phyloP scores from a whole-genome alignment of 2,113 vertebrate genomes.

The Phaetusa simplex region DNA sequence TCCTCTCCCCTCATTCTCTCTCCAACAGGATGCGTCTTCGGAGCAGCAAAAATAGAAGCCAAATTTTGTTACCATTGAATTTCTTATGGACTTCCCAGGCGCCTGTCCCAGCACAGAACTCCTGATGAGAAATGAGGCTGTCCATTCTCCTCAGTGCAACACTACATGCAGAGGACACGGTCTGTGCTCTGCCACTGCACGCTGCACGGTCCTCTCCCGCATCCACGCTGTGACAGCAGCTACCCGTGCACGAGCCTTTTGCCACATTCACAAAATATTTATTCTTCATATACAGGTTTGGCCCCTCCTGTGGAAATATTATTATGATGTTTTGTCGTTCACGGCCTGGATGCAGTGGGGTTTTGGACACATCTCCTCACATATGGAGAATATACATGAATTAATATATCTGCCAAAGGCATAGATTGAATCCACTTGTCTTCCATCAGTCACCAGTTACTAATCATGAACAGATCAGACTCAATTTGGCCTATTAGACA shows the following conservation, averaged over 20 bases:
- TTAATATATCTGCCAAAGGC: background rate
- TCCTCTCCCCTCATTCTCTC: background rate
- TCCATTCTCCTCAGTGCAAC: accelerated
- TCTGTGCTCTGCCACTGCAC: background rate
- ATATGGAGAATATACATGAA: background rate
- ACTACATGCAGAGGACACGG: accelerated
- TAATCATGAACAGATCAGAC: background rate
- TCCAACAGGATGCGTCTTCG: background rate
- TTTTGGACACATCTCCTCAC: background rate
- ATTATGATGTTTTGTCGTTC: accelerated
- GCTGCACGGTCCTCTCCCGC: background rate
- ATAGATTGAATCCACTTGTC: background rate
- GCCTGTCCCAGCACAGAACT: background rate
- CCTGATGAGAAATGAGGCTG: background rate
- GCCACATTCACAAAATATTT: background rate
- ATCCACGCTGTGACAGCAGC: background rate
- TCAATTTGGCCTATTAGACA: background rate
- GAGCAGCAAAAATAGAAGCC: background rate
- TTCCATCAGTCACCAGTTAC: background rate
- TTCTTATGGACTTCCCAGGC: background rate
- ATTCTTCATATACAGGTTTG: accelerated
- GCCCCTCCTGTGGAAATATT: background rate
- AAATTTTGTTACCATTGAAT: background rate
- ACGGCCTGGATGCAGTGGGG: background rate
- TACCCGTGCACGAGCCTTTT: accelerated